Percentiles rank a stretch among this genome's conserved stretches.
These are phyloP conservation scores for Anolis sagrei DNA, from an alignment of 2,113 vertebrate genomes.

Conservation along the genomic window DNA sequence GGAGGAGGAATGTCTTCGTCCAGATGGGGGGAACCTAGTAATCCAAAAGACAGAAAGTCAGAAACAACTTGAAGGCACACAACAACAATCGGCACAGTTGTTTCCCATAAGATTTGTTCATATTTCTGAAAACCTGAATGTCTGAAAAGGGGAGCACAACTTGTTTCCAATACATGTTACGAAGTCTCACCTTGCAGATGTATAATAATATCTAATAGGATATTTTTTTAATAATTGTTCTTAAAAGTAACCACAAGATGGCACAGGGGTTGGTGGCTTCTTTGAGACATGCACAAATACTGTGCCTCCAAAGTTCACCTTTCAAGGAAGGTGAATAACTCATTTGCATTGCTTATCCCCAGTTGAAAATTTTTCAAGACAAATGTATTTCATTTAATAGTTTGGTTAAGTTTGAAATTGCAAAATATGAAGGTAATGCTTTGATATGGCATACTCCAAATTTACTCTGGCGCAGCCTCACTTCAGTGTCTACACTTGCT, in stretches of 20 bases:
- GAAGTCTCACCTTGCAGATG: background rate
- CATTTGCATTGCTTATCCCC: background rate
- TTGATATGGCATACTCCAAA: background rate
- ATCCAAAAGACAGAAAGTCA: constrained; percentile 13
- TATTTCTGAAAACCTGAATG: background rate
- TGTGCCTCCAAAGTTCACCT: background rate
- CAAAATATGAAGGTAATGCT: background rate
- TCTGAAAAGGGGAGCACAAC: background rate
- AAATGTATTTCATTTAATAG: background rate
- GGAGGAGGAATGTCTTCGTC: constrained; percentile 87
- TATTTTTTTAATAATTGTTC: background rate
- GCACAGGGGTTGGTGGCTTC: background rate
- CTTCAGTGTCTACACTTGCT: background rate
- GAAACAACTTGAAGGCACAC: background rate
- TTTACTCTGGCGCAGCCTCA: background rate
- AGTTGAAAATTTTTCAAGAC: background rate
- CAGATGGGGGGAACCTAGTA: constrained; percentile 37
- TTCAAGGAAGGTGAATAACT: background rate
- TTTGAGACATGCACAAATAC: background rate
- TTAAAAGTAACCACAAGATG: background rate
- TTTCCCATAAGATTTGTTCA: background rate
- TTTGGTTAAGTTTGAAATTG: background rate
- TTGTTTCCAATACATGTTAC: background rate
- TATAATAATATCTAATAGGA: background rate
- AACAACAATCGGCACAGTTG: too few relatives aligned